phyloP scores from a whole-genome alignment of 2,888 invertebrate species.

The Dendrolimus houi region DNA sequence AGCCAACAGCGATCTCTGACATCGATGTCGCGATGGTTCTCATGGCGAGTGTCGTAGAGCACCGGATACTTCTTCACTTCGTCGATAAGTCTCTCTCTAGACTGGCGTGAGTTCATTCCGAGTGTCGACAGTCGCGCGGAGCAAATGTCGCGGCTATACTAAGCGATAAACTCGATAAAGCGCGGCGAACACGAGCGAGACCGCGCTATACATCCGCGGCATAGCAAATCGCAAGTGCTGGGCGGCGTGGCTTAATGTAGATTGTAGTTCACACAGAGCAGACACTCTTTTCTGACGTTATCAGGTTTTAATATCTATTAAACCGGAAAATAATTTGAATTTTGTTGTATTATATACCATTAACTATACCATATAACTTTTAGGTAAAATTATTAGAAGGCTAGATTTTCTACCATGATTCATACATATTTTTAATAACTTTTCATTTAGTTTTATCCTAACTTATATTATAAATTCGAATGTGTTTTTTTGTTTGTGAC shows the following conservation, averaged over 20 bases:
- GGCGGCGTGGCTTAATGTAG: slow-evolving; percentile 41
- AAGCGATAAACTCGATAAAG: slow-evolving; percentile 21
- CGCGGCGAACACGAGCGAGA: slow-evolving; percentile 60
- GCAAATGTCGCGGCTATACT: slow-evolving; percentile 29
- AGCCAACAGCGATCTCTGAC: slow-evolving; percentile 62
- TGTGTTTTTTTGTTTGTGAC: no score
- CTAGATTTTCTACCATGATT: no score
- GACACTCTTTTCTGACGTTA: background rate
- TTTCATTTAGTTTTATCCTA: no score
- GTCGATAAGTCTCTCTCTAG: slow-evolving; percentile 55
- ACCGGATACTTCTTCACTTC: slow-evolving; percentile 63
- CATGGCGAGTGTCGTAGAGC: slow-evolving; percentile 61
- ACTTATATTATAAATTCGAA: no score
- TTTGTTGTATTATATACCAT: no score
- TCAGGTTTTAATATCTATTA: no score
- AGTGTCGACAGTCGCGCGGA: slow-evolving; percentile 8
- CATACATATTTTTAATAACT: no score
- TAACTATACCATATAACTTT: no score
- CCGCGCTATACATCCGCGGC: slow-evolving; percentile 31
- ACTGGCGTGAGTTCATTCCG: slow-evolving; percentile 33
- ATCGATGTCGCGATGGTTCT: slow-evolving; percentile 60
- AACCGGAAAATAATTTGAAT: no score
- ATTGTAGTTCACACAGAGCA: background rate
- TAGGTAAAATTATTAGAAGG: no score
- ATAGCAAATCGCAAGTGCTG: slow-evolving; percentile 47